Conservation (phyloP, 1,140 invertebrate species). For the Coenobita brevimanus region DNA sequence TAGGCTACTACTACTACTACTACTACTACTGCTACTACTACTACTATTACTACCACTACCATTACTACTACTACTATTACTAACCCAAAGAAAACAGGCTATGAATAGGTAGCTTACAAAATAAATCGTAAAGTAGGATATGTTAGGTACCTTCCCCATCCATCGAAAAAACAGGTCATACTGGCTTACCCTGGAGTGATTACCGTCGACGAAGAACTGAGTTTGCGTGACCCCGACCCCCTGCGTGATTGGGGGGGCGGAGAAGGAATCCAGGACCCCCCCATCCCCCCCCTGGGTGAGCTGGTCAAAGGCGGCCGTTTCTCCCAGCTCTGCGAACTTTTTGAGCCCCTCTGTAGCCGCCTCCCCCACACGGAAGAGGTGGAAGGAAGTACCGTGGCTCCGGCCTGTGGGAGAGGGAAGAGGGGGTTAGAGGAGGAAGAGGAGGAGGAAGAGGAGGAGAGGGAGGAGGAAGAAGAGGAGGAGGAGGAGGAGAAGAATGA, state of each 20-base stretch:
- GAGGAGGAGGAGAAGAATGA: neutral
- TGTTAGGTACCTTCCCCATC: no score
- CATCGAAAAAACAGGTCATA: no score
- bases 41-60: no score
- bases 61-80: no score
- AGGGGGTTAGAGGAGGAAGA: neutral
- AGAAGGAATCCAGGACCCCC: constrained; percentile 87
- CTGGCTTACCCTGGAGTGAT: constrained; percentile 83
- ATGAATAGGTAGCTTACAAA: no score
- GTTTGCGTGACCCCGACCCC: constrained; percentile 87
- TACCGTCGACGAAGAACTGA: constrained; percentile 91
- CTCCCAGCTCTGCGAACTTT: constrained; percentile 87
- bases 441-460: neutral
- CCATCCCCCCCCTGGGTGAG: constrained; percentile 74
- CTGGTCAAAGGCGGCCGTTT: constrained; percentile 81
- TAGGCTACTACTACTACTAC: no score
- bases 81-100: no score
- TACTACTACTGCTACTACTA: no score
- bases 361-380: constrained; percentile 80
- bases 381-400: constrained; percentile 76
- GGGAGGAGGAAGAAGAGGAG: neutral
- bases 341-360: constrained; percentile 83
- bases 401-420: neutral
- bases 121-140: no score
- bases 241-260: constrained; percentile 82